These are phyloP conservation scores for Platichthys flesus DNA, from an alignment of 2,113 vertebrate genomes.

Conservation along the genomic window DNA sequence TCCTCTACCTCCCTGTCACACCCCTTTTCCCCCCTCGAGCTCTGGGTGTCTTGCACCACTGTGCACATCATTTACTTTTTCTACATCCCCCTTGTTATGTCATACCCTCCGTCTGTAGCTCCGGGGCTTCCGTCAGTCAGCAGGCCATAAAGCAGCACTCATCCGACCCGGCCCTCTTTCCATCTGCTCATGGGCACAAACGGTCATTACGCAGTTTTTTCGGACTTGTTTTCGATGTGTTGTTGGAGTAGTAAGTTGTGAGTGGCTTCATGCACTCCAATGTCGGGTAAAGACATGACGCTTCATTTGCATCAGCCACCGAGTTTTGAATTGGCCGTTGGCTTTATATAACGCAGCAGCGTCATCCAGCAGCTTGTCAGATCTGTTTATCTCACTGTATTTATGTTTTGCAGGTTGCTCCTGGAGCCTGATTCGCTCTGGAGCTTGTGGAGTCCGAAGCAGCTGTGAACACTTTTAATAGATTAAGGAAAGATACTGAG, in stretches of 20 bases:
- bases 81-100: slow-evolving; percentile 52
- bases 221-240: slow-evolving; percentile 17
- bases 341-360: slow-evolving; percentile 63
- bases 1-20: slow-evolving; percentile 22
- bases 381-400: slow-evolving; percentile 69
- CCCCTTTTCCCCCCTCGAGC: slow-evolving; percentile 7
- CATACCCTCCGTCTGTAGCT: slow-evolving; percentile 58
- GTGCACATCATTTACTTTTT: slow-evolving; percentile 42
- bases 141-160: slow-evolving; percentile 51
- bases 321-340: slow-evolving; percentile 46
- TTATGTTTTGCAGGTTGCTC: slow-evolving; percentile 54
- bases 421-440: slow-evolving; percentile 10
- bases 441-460: slow-evolving; percentile 22
- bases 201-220: not conserved
- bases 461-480: slow-evolving; percentile 22
- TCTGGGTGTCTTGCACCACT: slow-evolving; percentile 31
- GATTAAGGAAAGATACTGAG: slow-evolving; percentile 1
- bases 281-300: slow-evolving; percentile 30
- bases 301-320: slow-evolving; percentile 18
- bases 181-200: slow-evolving; percentile 32
- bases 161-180: slow-evolving; percentile 59
- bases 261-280: slow-evolving; percentile 34
- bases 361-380: slow-evolving; percentile 51
- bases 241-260: not conserved
- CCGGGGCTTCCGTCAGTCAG: slow-evolving; percentile 56